Evolutionary conservation across 2,797 vertebrate species (phyloP), one percentile per base, ranked within the genome.

Genomic region (Muscicapa comitata): DNA sequence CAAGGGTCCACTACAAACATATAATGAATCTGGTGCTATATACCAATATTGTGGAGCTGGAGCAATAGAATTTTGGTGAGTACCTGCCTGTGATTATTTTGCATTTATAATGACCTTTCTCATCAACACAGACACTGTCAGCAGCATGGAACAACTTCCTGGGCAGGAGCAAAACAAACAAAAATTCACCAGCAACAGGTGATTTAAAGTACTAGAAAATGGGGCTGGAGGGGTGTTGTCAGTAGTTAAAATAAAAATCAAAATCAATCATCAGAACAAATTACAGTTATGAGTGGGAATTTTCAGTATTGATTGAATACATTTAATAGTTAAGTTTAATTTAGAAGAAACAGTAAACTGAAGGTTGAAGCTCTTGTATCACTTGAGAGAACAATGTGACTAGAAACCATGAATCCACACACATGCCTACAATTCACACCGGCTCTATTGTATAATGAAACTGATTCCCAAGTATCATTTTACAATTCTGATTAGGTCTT

Each of bases 401-500:
- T 45, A 79, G 54, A 95, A 95, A 86, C 65, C 91, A 82, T 75
- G 59, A 87, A 89, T 86, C 79, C 85, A 89, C 50, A 78, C 59
- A 65, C 42, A 72, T 83, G 95, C 66, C 86, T 84, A 51, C 66
- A 86, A 86, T 84, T 92, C 87, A 96, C 76, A 87, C 81, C 33
- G 72, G 45, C 68, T 92, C 67, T 90, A 94, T 28, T 93, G 47
- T 91, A 94, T 86, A 97, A 97, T 87, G 85, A 71, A 97, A 95
- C 65, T 59, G 93, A 96, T 91, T 97, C 63, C 26, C 73, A 91
- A 94, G 90, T 70, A 97, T 96, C 95, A 79, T 55, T 96, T 97
- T 96, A 97, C 95, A 97, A 97, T 95, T 97, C 96, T 97, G 95
- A 98, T 97, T 96, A 97, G 96, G 85, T 90, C 92, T 97, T 90